Evolutionary conservation across 2,888 invertebrate genomes (phyloP).

Genomic region (Drosophila ustulata): DNA sequence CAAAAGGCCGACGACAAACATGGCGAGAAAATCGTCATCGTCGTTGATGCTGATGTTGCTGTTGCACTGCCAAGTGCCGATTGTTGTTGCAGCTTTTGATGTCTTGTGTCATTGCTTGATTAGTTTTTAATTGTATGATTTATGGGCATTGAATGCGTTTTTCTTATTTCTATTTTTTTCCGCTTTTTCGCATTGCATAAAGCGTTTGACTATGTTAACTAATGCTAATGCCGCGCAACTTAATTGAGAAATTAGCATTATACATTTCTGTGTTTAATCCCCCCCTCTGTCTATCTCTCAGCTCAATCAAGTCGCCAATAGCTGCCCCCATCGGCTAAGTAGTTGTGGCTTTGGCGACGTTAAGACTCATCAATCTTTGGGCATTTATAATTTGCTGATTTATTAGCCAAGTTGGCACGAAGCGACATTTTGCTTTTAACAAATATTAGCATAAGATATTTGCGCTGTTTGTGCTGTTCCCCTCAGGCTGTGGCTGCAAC

Average conservation of each 20-base stretch:
- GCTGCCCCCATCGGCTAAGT: slow-evolving; percentile 27
- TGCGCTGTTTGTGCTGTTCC: slow-evolving; percentile 35
- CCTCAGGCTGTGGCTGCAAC: slow-evolving; percentile 28
- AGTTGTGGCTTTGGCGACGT: slow-evolving; percentile 41
- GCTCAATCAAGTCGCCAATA: slow-evolving; percentile 7
- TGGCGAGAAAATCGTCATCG: slow-evolving; percentile 59
- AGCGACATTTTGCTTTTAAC: slow-evolving; percentile 77
- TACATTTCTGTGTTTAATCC: slow-evolving; percentile 44
- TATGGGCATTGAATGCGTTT: slow-evolving; percentile 51
- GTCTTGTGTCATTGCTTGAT: slow-evolving; percentile 79
- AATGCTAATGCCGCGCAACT: slow-evolving; percentile 64
- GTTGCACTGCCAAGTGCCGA: slow-evolving; percentile 58
- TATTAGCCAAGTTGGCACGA: slow-evolving; percentile 70
- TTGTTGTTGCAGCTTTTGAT: slow-evolving; percentile 60
- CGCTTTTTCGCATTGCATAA: slow-evolving; percentile 63
- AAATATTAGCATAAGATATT: slow-evolving; percentile 75
- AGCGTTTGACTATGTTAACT: slow-evolving; percentile 58
- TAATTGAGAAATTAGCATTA: slow-evolving; percentile 76
- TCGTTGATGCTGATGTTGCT: slow-evolving; percentile 32
- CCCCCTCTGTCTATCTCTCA: not conserved
- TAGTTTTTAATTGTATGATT: slow-evolving; percentile 80
- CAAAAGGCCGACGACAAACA: slow-evolving; percentile 63
- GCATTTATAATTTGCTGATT: slow-evolving; percentile 74
- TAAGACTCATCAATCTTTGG: slow-evolving; percentile 72
- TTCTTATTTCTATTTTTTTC: slow-evolving; percentile 17